phyloP scores from a whole-genome alignment of 2,888 invertebrate species.

The Nycteola revayana region DNA sequence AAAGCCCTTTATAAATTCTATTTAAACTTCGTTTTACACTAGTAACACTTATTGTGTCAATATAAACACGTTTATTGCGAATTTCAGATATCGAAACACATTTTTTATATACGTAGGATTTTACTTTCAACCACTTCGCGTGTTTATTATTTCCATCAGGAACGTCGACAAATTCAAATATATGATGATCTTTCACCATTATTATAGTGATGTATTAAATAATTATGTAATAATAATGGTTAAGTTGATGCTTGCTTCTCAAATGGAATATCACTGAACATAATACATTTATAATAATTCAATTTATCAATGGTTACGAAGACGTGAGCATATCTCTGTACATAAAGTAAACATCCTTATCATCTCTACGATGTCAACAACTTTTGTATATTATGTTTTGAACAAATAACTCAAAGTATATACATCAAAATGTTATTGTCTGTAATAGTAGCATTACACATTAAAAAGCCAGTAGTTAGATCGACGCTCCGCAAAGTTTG shows the following conservation, averaged over 20 bases:
- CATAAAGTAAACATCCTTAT: slow-evolving; percentile 62
- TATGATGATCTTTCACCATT: slow-evolving; percentile 25
- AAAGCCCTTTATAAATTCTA: slow-evolving; percentile 60
- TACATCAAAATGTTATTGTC: too few relatives aligned
- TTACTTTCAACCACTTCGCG: slow-evolving; percentile 54
- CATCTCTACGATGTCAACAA: slow-evolving; percentile 55
- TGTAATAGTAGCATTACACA: too few relatives aligned
- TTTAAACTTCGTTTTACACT: slow-evolving; percentile 63
- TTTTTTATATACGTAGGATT: slow-evolving; percentile 47
- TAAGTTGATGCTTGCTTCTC: slow-evolving; percentile 9
- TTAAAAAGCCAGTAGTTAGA: too few relatives aligned
- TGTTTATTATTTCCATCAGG: slow-evolving; percentile 13
- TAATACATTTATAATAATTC: slow-evolving; percentile 17
- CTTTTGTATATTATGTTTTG: slow-evolving; percentile 43
- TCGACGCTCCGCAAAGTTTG: too few relatives aligned
- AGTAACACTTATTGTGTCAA: slow-evolving; percentile 57
- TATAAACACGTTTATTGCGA: slow-evolving; percentile 53
- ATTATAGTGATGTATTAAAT: neutral
- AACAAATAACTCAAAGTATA: slow-evolving; percentile 37
- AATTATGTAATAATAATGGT: slow-evolving; percentile 1
- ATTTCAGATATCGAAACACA: slow-evolving; percentile 39
- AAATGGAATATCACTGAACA: slow-evolving; percentile 14
- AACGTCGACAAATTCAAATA: slow-evolving; percentile 25
- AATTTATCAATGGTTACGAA: slow-evolving; percentile 37
- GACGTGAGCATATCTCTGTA: slow-evolving; percentile 28